Evolutionary conservation across 2,797 vertebrate genomes (phyloP), one percentile per base, ranked within the genome.

Genomic region (Cryptoprocta ferox): DNA sequence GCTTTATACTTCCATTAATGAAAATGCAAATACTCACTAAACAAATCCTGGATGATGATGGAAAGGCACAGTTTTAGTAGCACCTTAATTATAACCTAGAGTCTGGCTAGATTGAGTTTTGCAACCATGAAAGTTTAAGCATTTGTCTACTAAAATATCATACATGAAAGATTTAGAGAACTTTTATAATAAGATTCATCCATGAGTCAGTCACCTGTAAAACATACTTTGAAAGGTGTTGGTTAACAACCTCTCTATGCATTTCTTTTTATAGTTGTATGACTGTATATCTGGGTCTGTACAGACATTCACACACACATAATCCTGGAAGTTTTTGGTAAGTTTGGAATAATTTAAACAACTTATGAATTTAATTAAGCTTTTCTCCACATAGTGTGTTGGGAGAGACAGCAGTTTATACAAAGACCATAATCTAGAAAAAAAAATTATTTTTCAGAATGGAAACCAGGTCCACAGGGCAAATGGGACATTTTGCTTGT

Each of bases 401-500:
- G 81, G 73, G 94, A 96, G 75, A 97, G 68, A 94, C 32, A 66
- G 91, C 1, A 1, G 32, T 95, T 97, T 94, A 84, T 85, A 94
- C 45, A 76, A 97, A 95, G 59, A 80, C 61, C 45, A 80, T 59
- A 85, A 87, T 95, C 37, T 86, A 59, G 13, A 39, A 53, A 71
- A 76, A 76, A 96, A 81, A 94, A 50, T 95, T 82, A 88, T 96
- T 94, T 87, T 73, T 85, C 50, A 97, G 48, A 95, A 97, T 87
- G 39, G 87, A 95, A 97, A 96, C 94, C 39, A 59, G 68, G 93
- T 94, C 83, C 82, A 94, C 21, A 89, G 82, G 89, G 98, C 97
- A 98, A 96, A 87, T 42, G 97, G 84, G 97, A 98, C 97, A 97
- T 97, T 97, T 98, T 73, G 37, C 97, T 98, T 98, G 98, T 98